Conservation (phyloP, 2,888 invertebrate species). For the Lasioglossum marginatum region DNA sequence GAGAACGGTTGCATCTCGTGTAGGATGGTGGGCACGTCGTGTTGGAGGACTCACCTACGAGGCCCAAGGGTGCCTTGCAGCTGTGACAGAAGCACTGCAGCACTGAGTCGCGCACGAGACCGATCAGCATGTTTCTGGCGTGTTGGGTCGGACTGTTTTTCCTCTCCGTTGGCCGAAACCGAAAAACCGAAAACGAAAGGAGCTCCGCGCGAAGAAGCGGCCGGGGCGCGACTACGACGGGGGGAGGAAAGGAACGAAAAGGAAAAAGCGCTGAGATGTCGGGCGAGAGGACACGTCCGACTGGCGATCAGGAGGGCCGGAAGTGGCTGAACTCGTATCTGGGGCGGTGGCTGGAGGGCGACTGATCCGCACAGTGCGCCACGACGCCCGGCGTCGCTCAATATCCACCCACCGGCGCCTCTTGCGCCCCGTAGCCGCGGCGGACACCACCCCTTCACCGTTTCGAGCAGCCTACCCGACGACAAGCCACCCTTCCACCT, state of each 20-base stretch:
- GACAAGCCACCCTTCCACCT: slow-evolving; percentile 67
- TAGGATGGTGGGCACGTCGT: background rate
- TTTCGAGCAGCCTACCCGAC: slow-evolving; percentile 65
- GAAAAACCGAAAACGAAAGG: slow-evolving; percentile 21
- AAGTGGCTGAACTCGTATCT: slow-evolving; percentile 85
- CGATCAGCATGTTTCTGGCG: slow-evolving; percentile 90
- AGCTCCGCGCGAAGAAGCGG: background rate
- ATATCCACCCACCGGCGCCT: slow-evolving; percentile 84
- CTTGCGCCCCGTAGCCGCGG: slow-evolving; percentile 50
- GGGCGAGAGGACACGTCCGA: slow-evolving; percentile 79
- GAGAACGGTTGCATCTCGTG: slow-evolving; percentile 47
- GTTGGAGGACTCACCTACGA: slow-evolving; percentile 80
- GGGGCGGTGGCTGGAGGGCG: slow-evolving; percentile 88
- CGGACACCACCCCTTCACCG: slow-evolving; percentile 40
- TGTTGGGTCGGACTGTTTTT: slow-evolving; percentile 12
- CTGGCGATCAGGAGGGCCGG: slow-evolving; percentile 78
- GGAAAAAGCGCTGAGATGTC: slow-evolving; percentile 39
- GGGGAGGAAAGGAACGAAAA: slow-evolving; percentile 11
- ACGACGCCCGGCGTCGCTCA: slow-evolving; percentile 88
- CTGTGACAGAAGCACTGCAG: slow-evolving; percentile 97
- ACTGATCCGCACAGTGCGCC: slow-evolving; percentile 86
- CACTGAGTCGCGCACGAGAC: slow-evolving; percentile 95
- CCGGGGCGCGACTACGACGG: background rate
- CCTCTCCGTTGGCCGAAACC: slow-evolving; percentile 6
- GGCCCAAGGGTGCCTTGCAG: slow-evolving; percentile 91